Evolutionary conservation across 2,113 vertebrate species (phyloP).

Genomic region (Serinus canaria): DNA sequence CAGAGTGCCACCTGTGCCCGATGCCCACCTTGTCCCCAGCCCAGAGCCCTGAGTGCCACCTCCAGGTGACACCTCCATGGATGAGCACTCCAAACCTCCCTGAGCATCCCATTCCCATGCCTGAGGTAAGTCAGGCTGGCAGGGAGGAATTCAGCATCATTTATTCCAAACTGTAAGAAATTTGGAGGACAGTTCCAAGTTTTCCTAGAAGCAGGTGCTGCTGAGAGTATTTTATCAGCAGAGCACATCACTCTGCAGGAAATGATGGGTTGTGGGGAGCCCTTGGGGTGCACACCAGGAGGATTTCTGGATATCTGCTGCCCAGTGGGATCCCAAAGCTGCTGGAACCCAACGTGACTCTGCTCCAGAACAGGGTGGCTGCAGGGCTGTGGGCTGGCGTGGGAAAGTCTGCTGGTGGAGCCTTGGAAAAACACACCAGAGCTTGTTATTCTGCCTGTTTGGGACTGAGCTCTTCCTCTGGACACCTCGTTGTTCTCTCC

Average conservation of each 20-base stretch:
- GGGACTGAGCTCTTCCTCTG: not conserved
- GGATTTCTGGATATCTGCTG: not conserved
- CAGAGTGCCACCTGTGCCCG: not conserved
- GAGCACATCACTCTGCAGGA: not conserved
- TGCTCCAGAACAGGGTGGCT: not conserved
- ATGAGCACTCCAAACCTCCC: not conserved
- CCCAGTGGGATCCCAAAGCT: not conserved
- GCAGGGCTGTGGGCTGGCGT: not conserved
- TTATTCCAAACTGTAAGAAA: not conserved
- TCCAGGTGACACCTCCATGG: not conserved
- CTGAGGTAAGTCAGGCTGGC: not conserved
- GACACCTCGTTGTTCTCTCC: not conserved
- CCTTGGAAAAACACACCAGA: not conserved
- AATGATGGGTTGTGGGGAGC: not conserved
- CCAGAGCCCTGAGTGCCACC: not conserved
- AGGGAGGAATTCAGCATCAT: fast-evolving
- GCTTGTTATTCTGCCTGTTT: not conserved
- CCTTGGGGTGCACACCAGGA: fast-evolving
- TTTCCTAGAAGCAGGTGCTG: not conserved
- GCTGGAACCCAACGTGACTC: fast-evolving
- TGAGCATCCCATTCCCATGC: not conserved
- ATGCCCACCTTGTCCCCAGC: not conserved
- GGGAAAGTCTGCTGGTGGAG: not conserved
- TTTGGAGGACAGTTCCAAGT: not conserved
- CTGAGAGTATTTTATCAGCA: not conserved